Conservation (phyloP, 2,113 vertebrate genomes). For the Pungitius pungitius region DNA sequence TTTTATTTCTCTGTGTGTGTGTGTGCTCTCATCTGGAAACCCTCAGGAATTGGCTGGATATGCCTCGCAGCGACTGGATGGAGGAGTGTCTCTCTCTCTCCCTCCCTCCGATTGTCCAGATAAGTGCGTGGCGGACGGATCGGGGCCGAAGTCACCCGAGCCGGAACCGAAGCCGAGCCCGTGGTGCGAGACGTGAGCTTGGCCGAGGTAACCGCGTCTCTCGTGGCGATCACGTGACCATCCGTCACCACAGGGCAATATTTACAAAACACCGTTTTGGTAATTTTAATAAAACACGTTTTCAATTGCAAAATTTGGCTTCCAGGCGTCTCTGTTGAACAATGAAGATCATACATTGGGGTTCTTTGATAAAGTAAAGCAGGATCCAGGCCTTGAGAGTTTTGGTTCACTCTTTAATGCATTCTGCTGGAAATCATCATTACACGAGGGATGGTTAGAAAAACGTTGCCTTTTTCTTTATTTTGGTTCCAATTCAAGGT, state of each 20-base stretch:
- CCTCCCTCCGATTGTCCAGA: slow-evolving; percentile 14
- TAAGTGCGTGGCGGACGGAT: background rate
- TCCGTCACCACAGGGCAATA: no score
- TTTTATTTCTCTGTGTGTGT: slow-evolving; percentile 14
- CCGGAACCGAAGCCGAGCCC: background rate
- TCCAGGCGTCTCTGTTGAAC: no score
- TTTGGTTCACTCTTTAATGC: background rate
- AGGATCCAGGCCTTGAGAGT: background rate
- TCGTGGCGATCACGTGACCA: no score
- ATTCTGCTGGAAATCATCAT: background rate
- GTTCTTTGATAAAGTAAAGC: background rate
- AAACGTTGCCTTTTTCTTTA: background rate
- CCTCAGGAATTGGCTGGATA: slow-evolving; percentile 64
- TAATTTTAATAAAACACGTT: no score
- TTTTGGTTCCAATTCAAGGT: background rate
- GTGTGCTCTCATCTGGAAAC: slow-evolving; percentile 75
- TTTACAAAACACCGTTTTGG: no score
- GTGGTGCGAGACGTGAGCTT: background rate
- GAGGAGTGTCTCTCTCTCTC: no score
- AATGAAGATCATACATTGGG: background rate
- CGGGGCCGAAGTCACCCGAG: no score
- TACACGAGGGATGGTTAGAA: background rate
- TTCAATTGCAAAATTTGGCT: no score
- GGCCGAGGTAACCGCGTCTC: no score
- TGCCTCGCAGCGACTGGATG: slow-evolving; percentile 42